These are phyloP conservation scores for Stegana nigrithorax DNA, from an alignment of 2,888 invertebrate genomes.

Conservation along the genomic window DNA sequence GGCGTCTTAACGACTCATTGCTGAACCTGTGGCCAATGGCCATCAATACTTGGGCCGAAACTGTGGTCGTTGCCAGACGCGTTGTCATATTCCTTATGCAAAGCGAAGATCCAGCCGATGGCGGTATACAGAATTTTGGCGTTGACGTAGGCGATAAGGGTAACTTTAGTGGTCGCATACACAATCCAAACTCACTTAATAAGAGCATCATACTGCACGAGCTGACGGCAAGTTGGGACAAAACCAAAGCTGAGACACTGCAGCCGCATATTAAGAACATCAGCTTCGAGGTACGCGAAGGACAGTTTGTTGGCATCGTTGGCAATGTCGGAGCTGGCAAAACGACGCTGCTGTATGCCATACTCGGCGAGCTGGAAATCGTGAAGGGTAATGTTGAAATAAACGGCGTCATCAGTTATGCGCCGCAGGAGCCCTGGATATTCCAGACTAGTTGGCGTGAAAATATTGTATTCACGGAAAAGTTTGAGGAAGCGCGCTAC, in stretches of 20 bases:
- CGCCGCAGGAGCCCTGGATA: constrained; percentile 87
- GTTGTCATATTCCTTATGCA: constrained; percentile 75
- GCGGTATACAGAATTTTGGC: constrained; percentile 50
- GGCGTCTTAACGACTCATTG: constrained; percentile 80
- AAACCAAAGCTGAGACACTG: constrained; percentile 45
- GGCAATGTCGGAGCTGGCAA: constrained; percentile 83
- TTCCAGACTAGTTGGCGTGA: constrained; percentile 84
- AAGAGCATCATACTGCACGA: constrained; percentile 68
- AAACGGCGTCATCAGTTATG: constrained; percentile 78
- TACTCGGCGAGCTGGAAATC: constrained; percentile 80
- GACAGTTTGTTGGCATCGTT: constrained; percentile 71
- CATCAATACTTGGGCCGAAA: constrained; percentile 81
- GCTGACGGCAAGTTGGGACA: constrained; percentile 71
- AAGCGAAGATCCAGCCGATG: constrained; percentile 57
- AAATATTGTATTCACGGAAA: constrained; percentile 89
- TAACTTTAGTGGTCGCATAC: constrained; percentile 47
- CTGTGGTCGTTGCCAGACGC: constrained; percentile 78
- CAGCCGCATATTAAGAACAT: constrained; percentile 63
- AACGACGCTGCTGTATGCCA: constrained; percentile 77
- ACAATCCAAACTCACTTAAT: constrained; percentile 50
- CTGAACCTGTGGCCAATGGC: constrained; percentile 84
- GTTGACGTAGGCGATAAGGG: constrained; percentile 49
- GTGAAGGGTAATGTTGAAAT: constrained; percentile 72
- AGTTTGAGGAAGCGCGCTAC: constrained; percentile 72
- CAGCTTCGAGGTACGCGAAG: constrained; percentile 66